These are phyloP conservation scores for Carpatolechia fugitivella DNA, from an alignment of 2,888 invertebrate genomes.

Conservation along the genomic window DNA sequence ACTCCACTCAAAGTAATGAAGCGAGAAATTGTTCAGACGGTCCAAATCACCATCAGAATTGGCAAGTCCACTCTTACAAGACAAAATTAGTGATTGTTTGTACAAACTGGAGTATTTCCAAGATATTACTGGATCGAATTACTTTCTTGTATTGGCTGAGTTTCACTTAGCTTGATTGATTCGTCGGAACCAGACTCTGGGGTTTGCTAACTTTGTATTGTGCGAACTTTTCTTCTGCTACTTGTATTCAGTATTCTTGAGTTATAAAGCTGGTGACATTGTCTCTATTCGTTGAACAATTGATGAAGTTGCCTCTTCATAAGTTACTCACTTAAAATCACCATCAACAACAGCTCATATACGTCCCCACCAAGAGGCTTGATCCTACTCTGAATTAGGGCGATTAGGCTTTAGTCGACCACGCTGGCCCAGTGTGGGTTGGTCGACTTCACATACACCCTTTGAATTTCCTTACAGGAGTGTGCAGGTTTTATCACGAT, in stretches of 20 bases:
- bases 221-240: not conserved
- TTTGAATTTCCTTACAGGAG: too few species aligned
- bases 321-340: too few species aligned
- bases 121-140: conserved; percentile 35
- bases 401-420: too few species aligned
- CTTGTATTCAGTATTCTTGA: not conserved
- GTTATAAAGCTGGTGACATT: not conserved
- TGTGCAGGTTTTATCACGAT: too few species aligned
- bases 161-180: conserved; percentile 50
- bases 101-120: conserved; percentile 53
- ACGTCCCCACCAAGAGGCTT: too few species aligned
- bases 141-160: conserved; percentile 28
- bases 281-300: too few species aligned
- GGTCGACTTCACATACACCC: too few species aligned
- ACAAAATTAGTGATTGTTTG: conserved; percentile 42
- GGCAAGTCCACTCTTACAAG: conserved; percentile 39
- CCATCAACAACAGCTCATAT: too few species aligned
- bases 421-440: too few species aligned
- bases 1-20: not conserved
- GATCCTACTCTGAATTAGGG: too few species aligned
- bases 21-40: not conserved
- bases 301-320: too few species aligned
- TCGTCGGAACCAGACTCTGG: not conserved
- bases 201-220: not conserved
- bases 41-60: conserved; percentile 38